phyloP scores from a whole-genome alignment of 2,888 invertebrate genomes.

The Stramonita haemastoma region DNA sequence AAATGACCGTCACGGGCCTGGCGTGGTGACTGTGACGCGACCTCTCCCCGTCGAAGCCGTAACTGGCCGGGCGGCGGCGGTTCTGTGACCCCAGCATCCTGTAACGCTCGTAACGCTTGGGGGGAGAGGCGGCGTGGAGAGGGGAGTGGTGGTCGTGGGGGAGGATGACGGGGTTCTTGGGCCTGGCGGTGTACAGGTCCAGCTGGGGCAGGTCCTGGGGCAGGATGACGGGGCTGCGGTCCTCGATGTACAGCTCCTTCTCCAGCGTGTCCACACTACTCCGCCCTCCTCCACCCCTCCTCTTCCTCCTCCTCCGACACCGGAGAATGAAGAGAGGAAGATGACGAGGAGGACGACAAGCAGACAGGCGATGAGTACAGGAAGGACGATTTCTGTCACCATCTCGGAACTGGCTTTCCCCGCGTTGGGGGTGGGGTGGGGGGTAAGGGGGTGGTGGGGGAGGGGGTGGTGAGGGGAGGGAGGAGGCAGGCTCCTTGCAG shows the following conservation, averaged over 20 bases:
- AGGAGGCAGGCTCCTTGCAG: conserved; percentile 49
- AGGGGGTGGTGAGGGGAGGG: conserved; percentile 15
- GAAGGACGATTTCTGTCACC: conserved; percentile 53
- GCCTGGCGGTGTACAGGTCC: conserved; percentile 54
- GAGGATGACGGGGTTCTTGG: conserved; percentile 59
- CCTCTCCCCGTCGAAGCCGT: background rate
- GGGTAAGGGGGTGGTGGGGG: background rate
- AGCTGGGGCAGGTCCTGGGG: conserved; percentile 58
- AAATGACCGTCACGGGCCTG: conserved; percentile 31
- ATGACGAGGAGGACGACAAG: conserved; percentile 55
- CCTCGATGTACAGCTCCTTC: conserved; percentile 63
- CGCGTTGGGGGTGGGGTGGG: background rate
- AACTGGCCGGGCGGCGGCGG: background rate
- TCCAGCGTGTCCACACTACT: conserved; percentile 54
- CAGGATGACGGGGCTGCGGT: conserved; percentile 67
- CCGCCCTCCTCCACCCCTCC: no score
- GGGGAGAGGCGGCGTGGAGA: background rate
- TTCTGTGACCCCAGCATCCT: background rate
- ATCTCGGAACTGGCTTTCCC: background rate
- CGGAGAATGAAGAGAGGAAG: conserved; percentile 53
- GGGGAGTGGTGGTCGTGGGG: conserved; percentile 48
- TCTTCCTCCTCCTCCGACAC: conserved; percentile 38
- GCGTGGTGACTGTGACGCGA: background rate
- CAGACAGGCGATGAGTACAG: conserved; percentile 52
- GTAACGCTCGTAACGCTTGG: background rate